Conservation (phyloP, 2,797 vertebrate species). For the Zalophus californianus region DNA sequence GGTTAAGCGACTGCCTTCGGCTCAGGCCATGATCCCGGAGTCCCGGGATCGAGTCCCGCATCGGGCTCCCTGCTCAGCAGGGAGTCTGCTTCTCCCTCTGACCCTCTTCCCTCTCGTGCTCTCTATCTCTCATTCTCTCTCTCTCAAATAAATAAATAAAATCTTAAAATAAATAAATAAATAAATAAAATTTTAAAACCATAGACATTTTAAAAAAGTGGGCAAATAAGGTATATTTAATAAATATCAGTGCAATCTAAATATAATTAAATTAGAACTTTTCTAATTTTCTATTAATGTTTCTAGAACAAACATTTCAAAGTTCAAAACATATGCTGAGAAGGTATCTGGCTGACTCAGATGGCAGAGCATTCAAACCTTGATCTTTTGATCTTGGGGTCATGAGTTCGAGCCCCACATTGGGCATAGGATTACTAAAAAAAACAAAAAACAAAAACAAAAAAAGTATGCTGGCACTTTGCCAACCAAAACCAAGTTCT, state of each 20-base stretch:
- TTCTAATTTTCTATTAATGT: too few relatives aligned
- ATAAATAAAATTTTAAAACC: neutral
- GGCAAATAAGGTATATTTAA: neutral
- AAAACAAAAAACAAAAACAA: neutral
- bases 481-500: neutral
- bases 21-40: too few relatives aligned
- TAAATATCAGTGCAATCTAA: neutral
- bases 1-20: too few relatives aligned
- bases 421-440: neutral
- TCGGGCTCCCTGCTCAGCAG: too few relatives aligned
- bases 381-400: neutral
- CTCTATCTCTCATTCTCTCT: too few relatives aligned
- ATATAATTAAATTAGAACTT: neutral
- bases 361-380: neutral
- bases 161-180: too few relatives aligned
- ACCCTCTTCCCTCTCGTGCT: too few relatives aligned
- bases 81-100: too few relatives aligned
- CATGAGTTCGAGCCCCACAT: neutral
- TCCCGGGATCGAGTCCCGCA: too few relatives aligned
- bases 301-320: neutral
- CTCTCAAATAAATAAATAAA: too few relatives aligned
- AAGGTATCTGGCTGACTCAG: neutral
- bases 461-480: neutral
- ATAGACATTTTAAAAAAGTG: neutral
- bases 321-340: neutral